Evolutionary conservation across 1,140 invertebrate species (phyloP), one percentile per base, ranked within the genome.

Genomic region (Catajapyx aquilonaris): DNA sequence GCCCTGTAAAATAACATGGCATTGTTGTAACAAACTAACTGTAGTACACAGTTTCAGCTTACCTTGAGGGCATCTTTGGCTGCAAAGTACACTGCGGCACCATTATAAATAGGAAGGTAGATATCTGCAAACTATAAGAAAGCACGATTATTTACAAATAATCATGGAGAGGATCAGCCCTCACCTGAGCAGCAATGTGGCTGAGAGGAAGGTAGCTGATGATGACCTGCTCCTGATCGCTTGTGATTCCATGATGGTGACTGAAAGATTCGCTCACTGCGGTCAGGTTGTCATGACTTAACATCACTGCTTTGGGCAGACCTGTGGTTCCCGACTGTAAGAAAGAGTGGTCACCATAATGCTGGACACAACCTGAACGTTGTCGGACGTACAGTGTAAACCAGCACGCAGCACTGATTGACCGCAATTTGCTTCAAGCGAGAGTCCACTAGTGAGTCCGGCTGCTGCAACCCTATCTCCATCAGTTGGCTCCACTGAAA

Each of bases 291-390:
- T 91, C 86, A 52, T 94, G 86, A 44, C 71, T 78, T 34, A 94
- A 54, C 86, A 94, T 93, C 4, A 86, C 85, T 1, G 73, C 86
- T 58, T 94, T 94, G 11, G 87, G 81, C 49, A 76, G 70, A 11
- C 86, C 86, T 33, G 84, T 78, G 1, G 87, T 94, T 3, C 86
- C 86, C 9, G 84, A 90, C 75, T 84, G 52, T 50, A 66, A 51
- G 39, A 40, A 44, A 28, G n/a, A n/a, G n/a, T n/a, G n/a, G n/a
- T n/a, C n/a, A n/a, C n/a, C n/a, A n/a, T n/a, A n/a, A n/a, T n/a
- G n/a, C n/a, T n/a, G n/a, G n/a, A n/a, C n/a, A n/a, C n/a, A n/a
- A n/a, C n/a, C n/a, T 23, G n/a, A 34, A 35, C 30, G 20, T 13
- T 15, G 22, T 35, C 36, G 41, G 44, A 66, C 64, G 64, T 63